These are phyloP conservation scores for Pseudorhombus dupliciocellatus DNA, from an alignment of 2,113 vertebrate genomes.

Conservation along the genomic window DNA sequence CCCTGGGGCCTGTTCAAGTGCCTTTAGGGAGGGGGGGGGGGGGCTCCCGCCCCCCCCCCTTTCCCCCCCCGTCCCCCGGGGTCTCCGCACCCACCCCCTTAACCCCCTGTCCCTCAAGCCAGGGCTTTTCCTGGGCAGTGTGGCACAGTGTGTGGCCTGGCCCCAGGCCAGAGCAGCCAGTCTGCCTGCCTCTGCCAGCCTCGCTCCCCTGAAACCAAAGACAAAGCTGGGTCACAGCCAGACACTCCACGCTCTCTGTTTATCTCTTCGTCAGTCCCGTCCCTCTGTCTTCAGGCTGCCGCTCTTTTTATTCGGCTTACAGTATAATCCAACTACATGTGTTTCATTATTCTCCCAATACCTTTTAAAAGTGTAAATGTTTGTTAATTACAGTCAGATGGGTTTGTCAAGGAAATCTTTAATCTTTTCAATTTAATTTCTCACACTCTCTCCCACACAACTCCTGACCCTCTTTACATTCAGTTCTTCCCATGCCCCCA, in stretches of 20 bases:
- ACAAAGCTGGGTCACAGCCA: conserved; percentile 83
- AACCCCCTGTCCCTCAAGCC: conserved; percentile 42
- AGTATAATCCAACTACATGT: not conserved
- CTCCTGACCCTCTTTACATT: conserved; percentile 3
- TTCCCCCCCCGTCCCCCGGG: too few species aligned
- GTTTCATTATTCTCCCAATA: too few species aligned
- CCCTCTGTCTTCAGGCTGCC: conserved; percentile 30
- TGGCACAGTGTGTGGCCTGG: conserved; percentile 78
- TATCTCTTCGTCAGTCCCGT: conserved; percentile 50
- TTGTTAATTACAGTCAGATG: not conserved
- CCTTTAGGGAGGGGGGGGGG: conserved; percentile 6
- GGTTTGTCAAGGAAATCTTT: not conserved
- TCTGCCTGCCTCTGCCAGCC: conserved; percentile 72
- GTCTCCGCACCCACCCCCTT: conserved; percentile 29
- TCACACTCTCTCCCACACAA: not conserved
- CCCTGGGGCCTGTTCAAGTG: conserved; percentile 48
- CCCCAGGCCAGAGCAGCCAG: conserved; percentile 72
- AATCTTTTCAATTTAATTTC: too few species aligned
- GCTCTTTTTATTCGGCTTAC: conserved; percentile 38
- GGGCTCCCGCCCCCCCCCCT: not conserved
- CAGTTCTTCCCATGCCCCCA: conserved; percentile 25
- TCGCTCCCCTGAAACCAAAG: conserved; percentile 70
- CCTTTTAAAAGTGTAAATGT: not conserved
- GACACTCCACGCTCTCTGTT: conserved; percentile 49
- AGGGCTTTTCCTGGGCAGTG: conserved; percentile 74